A percentile compares a stretch with the other conserved stretches of the same genome.
These are phyloP conservation scores for Electrophaes corylata DNA, from an alignment of 2,888 invertebrate genomes.

Conservation along the genomic window DNA sequence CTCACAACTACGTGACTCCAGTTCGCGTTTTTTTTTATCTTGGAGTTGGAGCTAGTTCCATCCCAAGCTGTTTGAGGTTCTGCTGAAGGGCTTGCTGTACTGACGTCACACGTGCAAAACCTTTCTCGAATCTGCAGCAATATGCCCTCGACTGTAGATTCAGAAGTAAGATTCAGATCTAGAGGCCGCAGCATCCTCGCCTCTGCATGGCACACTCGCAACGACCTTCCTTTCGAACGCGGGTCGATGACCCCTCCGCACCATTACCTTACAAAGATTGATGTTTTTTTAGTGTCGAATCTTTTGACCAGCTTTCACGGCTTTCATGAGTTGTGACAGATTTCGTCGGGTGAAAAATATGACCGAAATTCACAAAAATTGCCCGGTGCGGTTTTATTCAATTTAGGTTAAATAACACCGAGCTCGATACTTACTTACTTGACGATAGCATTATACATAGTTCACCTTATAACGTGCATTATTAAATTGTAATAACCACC, in stretches of 20 bases:
- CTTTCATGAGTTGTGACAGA: conserved; percentile 8
- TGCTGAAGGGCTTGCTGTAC: not conserved
- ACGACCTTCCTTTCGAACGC: conserved; percentile 21
- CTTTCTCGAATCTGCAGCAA: not conserved
- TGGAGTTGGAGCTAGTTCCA: no score
- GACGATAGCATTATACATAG: no score
- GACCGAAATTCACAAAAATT: not conserved
- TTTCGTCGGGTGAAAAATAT: not conserved
- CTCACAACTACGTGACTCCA: no score
- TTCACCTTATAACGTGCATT: no score
- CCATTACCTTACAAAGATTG: conserved; percentile 13
- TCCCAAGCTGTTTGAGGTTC: no score
- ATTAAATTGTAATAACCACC: no score
- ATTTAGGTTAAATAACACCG: no score
- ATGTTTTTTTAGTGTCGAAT: not conserved
- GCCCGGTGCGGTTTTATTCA: not conserved
- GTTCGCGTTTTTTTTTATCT: no score
- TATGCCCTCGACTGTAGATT: not conserved
- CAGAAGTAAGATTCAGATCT: not conserved
- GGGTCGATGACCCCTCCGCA: conserved; percentile 17
- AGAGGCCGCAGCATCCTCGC: conserved; percentile 14
- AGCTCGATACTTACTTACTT: no score
- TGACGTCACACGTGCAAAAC: not conserved
- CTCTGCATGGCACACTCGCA: conserved; percentile 3
- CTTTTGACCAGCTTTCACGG: conserved; percentile 4